Base-by-base conservation (phyloP, 1,140 invertebrate species). In the Helicorthomorpha holstii region DNA sequence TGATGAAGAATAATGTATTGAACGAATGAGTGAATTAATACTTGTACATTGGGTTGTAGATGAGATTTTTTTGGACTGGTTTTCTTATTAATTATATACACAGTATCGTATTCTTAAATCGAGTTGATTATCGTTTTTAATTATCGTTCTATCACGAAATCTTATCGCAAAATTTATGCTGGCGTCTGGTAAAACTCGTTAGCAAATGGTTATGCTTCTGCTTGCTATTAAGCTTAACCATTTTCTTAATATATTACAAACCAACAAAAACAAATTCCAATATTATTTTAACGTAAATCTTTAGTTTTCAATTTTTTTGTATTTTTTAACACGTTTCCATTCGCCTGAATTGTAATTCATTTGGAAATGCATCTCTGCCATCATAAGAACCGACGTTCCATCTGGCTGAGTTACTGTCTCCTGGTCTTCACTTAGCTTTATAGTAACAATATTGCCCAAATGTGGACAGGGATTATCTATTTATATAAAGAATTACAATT, bases 281-380 rank as follows among this genome's bases (percentile, higher is more conserved):
- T 7, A 34, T 34, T 7, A 16, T 7, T 34, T 7, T 34, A 34
- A 34, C n/a, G n/a, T n/a, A n/a, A n/a, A n/a, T n/a, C n/a, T 7
- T 34, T 34, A 34, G 16, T 34, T 16, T 34, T 59, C 57, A 14
- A 60, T 29, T 26, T 58, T 57, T 27, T 61, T 50, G 48, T 57
- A 61, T 60, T 92, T 93, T 61, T 89, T 86, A 49, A 93, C 83
- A 34, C 85, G 69, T 59, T 91, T 92, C 87, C 88, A 93, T 64
- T 92, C 87, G 1, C 89, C 88, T 51, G 86, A 90, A 56, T 81
- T 84, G 69, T 93, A 94, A 68, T 95, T 93, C 89, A 95, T 93
- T 69, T 93, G 88, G 75, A 93, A 93, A 68, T 91, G 89, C 14
- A 85, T 91, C 65, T 95, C 89, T 0, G 85, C 84, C 43, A 87